Evolutionary conservation across 2,113 vertebrate genomes (phyloP).

Genomic region (Ellobius talpinus): DNA sequence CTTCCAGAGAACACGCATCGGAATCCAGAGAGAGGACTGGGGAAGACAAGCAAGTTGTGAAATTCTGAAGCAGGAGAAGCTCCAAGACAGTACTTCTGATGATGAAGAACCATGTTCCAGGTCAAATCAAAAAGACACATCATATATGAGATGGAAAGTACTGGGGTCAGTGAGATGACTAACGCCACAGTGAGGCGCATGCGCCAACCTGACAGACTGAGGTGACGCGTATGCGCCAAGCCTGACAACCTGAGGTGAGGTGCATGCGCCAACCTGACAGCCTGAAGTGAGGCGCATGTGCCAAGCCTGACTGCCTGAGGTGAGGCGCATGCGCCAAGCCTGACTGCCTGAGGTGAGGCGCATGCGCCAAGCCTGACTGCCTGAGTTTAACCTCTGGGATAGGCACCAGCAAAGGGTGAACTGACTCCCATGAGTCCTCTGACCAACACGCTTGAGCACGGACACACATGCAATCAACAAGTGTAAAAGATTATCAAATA

Average conservation of each 20-base stretch:
- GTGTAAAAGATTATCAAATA: neutral
- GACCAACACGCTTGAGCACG: neutral
- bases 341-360: neutral
- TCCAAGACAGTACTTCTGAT: neutral
- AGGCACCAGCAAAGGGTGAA: neutral
- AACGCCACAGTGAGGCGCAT: fast-evolving
- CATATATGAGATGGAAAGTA: neutral
- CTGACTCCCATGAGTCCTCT: neutral
- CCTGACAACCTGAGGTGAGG: too few relatives aligned
- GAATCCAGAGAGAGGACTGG: neutral
- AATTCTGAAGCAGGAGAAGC: neutral
- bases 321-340: too few relatives aligned
- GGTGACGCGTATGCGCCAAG: neutral
- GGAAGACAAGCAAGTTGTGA: neutral
- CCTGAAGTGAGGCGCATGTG: neutral
- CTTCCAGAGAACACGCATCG: neutral
- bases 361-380: neutral
- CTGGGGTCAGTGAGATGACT: neutral
- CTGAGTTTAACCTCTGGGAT: too few relatives aligned
- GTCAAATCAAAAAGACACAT: neutral
- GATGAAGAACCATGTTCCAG: neutral
- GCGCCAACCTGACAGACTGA: neutral
- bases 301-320: neutral
- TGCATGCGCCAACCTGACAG: too few relatives aligned
- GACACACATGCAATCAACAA: too few relatives aligned